Percentiles rank a stretch among this genome's conserved stretches.
phyloP scores from a whole-genome alignment of 1,140 invertebrate genomes.

The Anagrus nilaparvatae region DNA sequence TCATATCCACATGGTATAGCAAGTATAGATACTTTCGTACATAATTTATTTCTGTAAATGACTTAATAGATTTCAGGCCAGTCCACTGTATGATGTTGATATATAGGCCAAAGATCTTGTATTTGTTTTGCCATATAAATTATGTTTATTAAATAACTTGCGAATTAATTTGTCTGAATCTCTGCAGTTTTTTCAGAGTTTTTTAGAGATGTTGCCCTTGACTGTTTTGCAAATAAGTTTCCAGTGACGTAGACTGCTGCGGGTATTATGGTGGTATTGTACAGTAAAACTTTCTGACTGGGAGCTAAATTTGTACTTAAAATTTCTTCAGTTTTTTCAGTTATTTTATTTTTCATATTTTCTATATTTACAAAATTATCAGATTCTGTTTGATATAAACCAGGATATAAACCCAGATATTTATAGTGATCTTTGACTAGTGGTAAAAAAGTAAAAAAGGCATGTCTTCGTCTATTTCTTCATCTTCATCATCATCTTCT shows the following conservation, averaged over 20 bases:
- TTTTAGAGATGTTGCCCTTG: background rate
- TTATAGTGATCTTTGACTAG: constrained; percentile 16
- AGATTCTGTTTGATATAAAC: constrained; percentile 16
- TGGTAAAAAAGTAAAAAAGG: constrained; percentile 15
- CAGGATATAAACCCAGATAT: too few species aligned
- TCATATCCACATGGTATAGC: background rate
- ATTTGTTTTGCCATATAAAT: background rate
- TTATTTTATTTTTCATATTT: constrained; percentile 11
- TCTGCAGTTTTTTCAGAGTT: too few species aligned
- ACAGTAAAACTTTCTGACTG: background rate
- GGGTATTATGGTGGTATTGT: constrained; percentile 3
- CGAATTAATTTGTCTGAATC: constrained; percentile 2
- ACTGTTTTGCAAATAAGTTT: constrained; percentile 1
- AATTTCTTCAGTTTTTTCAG: constrained; percentile 9
- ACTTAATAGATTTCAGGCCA: constrained; percentile 7
- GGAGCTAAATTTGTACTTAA: constrained; percentile 16
- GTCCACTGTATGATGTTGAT: constrained; percentile 2
- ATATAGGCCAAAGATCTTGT: constrained; percentile 1
- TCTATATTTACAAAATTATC: constrained; percentile 6
- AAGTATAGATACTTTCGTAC: too few species aligned
- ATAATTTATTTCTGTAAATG: too few species aligned
- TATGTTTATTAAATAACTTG: too few species aligned
- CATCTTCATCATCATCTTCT: too few species aligned
- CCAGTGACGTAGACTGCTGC: constrained; percentile 6
- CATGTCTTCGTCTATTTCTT: constrained; percentile 3